Evolutionary conservation across 2,113 vertebrate species (phyloP), one percentile per base, ranked within the genome.

Genomic region (Rhinolophus ferrumequinum): DNA sequence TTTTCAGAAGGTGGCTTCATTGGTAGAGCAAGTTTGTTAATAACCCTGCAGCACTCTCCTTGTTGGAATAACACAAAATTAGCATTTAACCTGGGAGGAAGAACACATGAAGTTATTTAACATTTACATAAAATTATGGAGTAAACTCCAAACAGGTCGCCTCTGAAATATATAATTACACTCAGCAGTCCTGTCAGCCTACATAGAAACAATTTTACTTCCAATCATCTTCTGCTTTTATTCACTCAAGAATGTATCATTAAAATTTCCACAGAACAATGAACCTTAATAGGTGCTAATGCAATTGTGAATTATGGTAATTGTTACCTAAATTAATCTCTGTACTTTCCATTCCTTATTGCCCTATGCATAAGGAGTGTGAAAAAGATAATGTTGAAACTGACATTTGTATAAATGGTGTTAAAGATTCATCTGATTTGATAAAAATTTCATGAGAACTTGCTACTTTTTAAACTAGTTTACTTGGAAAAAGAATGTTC

Each of bases 291-390:
- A 98, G 97, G 98, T 98, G 98, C 97, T 99, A 99, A 98, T 98
- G 98, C 91, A 98, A 98, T 98, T 98, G 97, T 98, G 98, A 98
- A 98, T 98, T 98, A 96, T 98, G 96, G 97, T 98, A 98, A 98
- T 98, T 99, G 98, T 99, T 98, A 98, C 98, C 97, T 98, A 98
- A 98, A 99, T 98, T 98, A 98, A 98, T 98, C 98, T 98, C 97
- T 96, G 94, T 98, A 97, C 98, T 98, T 98, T 98, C 97, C 88
- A 50, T 97, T 98, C 92, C 86, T 97, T 97, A 76, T 96, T 98
- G 94, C 80, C 92, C 93, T 97, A 70, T 98, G 96, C 79, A 96
- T 97, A 97, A 98, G 8, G 54, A 98, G 70, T 96, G 66, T 98
- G 96, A 97, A 98, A 98, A 98, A 98, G 96, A 97, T 97, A 97